Evolutionary conservation across 2,888 invertebrate genomes (phyloP), one percentile per base, ranked within the genome.

Genomic region (Ornithoptera priamus): DNA sequence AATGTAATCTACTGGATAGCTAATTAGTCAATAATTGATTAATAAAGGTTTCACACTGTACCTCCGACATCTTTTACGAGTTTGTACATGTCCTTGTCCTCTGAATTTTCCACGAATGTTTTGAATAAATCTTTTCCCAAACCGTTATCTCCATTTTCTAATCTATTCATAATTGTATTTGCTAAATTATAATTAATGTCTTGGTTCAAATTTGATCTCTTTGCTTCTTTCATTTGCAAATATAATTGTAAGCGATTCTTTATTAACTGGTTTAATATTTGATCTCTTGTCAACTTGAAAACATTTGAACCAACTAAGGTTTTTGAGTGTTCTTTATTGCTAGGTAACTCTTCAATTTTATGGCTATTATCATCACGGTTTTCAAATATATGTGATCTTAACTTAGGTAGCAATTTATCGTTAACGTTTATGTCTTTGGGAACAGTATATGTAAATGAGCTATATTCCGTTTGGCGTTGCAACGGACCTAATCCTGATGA

Each of bases 51-150:
- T 20, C 22, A 15, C 22, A 58, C 12, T 53, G 68, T 70, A 74
- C 73, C 72, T 70, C 59, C 56, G 65, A 62, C 62, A 18, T 64
- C n/a, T 39, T 64, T 58, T 15, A 20, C 18, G 20, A 18, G n/a
- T 15, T 8, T 24, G 42, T 57, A 56, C 20, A 22, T 42, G 24
- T 22, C 68, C 18, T 12, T 15, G 15, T 67, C 73, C 61, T 77
- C 76, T 69, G 79, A 83, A 65, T 80, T 80, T 15, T 71, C 72
- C 0, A 83, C 72, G 65, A 91, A 84, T 24, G 86, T 75, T 73
- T 84, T 86, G 61, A 84, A 92, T 30, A 92, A 70, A 70, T 91
- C 87, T 69, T 82, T 83, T 0, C 90, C 92, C 17, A 90, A 73
- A 56, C 74, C 75, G 68, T 78, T 71, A 72, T 88, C 87, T 1